Percentiles rank a stretch among this genome's conserved stretches.
phyloP scores from a whole-genome alignment of 2,888 invertebrate species.

The Leptarthrus brevirostris region DNA sequence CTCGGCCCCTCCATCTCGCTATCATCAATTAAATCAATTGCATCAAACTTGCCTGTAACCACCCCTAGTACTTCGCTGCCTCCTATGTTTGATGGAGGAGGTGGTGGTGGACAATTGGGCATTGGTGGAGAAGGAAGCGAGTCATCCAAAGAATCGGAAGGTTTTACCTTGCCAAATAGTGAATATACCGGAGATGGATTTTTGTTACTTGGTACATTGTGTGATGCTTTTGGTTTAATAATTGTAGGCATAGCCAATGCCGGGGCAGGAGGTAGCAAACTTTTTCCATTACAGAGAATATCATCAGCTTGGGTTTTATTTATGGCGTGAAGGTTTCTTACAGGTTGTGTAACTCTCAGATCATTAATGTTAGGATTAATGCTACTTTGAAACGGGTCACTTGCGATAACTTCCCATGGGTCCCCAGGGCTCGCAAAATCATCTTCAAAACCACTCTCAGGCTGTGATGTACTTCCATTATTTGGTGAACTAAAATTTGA shows the following conservation, averaged over 20 bases:
- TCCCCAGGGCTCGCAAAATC: slow-evolving; percentile 72
- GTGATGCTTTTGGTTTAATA: slow-evolving; percentile 70
- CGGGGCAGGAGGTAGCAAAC: slow-evolving; percentile 66
- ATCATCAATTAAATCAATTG: slow-evolving; percentile 59
- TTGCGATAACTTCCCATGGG: slow-evolving; percentile 63
- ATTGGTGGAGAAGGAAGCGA: slow-evolving; percentile 77
- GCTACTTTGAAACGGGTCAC: not conserved
- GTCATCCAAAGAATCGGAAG: slow-evolving; percentile 46
- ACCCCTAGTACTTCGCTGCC: slow-evolving; percentile 65
- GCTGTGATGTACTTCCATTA: slow-evolving; percentile 76
- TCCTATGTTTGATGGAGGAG: slow-evolving; percentile 74
- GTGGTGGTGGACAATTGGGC: slow-evolving; percentile 83
- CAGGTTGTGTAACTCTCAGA: slow-evolving; percentile 56
- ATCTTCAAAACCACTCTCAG: slow-evolving; percentile 84
- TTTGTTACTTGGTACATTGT: slow-evolving; percentile 61
- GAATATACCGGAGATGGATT: slow-evolving; percentile 4
- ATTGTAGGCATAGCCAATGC: slow-evolving; percentile 77
- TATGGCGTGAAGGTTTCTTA: slow-evolving; percentile 59
- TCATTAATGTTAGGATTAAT: not conserved
- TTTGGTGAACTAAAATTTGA: slow-evolving; percentile 72
- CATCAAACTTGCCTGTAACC: slow-evolving; percentile 62
- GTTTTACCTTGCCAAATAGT: slow-evolving; percentile 57
- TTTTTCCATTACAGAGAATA: slow-evolving; percentile 69
- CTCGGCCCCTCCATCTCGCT: slow-evolving; percentile 68
- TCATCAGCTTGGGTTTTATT: slow-evolving; percentile 71